Percentiles rank a stretch among this genome's conserved stretches.
Conservation (phyloP, 2,888 invertebrate species). For the Glomeris marginata region DNA sequence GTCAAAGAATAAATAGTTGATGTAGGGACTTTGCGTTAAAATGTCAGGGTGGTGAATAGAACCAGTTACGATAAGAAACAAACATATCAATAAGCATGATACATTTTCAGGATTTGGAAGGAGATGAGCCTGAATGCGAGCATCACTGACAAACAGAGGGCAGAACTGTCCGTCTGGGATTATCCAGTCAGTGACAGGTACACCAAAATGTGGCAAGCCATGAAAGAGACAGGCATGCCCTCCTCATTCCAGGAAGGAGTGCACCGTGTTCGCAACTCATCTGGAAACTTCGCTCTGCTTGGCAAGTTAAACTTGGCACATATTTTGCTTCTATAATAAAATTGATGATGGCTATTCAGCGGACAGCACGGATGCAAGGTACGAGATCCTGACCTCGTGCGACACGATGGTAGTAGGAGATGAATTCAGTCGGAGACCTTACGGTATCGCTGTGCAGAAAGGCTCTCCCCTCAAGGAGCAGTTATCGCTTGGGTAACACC, state of each 20-base stretch:
- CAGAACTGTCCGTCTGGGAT: constrained; percentile 95
- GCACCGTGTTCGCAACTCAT: constrained; percentile 45
- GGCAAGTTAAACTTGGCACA: constrained; percentile 32
- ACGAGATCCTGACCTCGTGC: constrained; percentile 63
- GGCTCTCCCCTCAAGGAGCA: constrained; percentile 87
- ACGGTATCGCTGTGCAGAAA: constrained; percentile 92
- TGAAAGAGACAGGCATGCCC: constrained; percentile 72
- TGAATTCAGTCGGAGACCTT: constrained; percentile 93
- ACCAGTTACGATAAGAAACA: too few species aligned
- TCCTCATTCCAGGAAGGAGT: constrained; percentile 63
- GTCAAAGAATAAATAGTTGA: too few species aligned
- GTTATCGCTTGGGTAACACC: constrained; percentile 15
- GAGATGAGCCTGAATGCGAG: constrained; percentile 94
- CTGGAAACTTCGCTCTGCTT: constrained; percentile 77
- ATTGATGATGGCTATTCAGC: constrained; percentile 32
- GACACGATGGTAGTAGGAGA: constrained; percentile 87
- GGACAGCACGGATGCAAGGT: constrained; percentile 84
- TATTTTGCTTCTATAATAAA: background rate
- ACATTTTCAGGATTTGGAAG: constrained; percentile 87
- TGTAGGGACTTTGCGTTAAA: too few species aligned
- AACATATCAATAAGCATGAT: too few species aligned
- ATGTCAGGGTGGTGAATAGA: too few species aligned
- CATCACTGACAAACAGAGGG: constrained; percentile 69
- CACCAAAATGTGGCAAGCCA: constrained; percentile 97
- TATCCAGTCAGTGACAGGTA: constrained; percentile 97